Conservation (phyloP, 2,113 vertebrate genomes). For the Myocastor coypus region DNA sequence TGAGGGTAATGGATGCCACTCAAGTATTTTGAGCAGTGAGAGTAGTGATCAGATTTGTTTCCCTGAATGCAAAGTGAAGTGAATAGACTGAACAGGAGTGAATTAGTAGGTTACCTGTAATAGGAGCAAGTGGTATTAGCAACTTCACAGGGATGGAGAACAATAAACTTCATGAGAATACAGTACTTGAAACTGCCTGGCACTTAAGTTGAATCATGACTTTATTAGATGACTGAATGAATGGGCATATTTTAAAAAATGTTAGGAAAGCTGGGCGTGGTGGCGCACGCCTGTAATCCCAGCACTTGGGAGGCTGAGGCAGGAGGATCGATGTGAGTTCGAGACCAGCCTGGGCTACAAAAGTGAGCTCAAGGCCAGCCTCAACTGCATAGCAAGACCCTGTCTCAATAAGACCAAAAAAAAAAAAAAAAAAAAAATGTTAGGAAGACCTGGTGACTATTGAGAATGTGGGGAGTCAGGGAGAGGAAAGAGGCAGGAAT, state of each 20-base stretch:
- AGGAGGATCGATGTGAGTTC: too few species aligned
- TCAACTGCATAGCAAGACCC: too few species aligned
- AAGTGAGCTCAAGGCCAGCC: too few species aligned
- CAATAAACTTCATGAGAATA: neutral
- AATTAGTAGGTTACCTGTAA: neutral
- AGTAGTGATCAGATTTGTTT: neutral
- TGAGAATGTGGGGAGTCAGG: slow-evolving; percentile 27
- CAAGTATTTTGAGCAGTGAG: neutral
- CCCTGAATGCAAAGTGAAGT: neutral
- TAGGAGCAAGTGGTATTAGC: neutral
- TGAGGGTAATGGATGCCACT: neutral
- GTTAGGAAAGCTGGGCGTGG: too few species aligned
- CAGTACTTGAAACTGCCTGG: neutral
- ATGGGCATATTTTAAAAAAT: neutral
- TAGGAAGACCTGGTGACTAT: neutral
- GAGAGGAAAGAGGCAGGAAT: neutral
- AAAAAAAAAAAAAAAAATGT: too few species aligned
- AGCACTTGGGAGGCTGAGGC: too few species aligned
- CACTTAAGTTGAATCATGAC: neutral
- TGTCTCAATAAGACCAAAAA: too few species aligned
- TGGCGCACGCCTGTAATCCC: too few species aligned
- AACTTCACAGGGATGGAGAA: neutral
- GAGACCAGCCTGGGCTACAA: too few species aligned
- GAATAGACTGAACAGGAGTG: neutral
- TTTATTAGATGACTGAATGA: neutral